phyloP scores from a whole-genome alignment of 2,113 vertebrate genomes.

The Tenebrosternarchus preto region DNA sequence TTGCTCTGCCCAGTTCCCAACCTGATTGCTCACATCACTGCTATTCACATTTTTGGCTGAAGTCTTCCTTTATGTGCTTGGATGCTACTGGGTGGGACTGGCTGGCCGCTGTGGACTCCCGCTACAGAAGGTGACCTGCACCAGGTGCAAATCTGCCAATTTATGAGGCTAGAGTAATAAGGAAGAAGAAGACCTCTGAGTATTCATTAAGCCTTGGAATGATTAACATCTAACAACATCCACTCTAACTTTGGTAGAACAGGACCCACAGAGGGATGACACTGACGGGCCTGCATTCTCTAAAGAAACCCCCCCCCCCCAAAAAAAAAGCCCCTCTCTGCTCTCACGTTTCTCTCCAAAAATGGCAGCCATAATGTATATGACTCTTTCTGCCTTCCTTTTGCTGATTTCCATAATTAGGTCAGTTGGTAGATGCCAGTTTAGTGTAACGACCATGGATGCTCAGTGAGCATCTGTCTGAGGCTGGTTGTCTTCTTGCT shows the following conservation, averaged over 20 bases:
- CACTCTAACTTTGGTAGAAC: conserved; percentile 7
- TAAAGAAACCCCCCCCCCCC: too few species aligned
- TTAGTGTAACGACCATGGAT: conserved; percentile 42
- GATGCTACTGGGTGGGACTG: conserved; percentile 9
- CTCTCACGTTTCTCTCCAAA: conserved; percentile 39
- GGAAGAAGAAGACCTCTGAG: conserved; percentile 13
- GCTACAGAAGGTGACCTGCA: conserved; percentile 24
- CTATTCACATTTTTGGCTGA: background rate
- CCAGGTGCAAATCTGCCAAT: conserved; percentile 35
- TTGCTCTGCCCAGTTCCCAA: background rate
- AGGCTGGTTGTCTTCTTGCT: conserved; percentile 43
- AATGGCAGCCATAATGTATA: conserved; percentile 26
- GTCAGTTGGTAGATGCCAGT: conserved; percentile 24
- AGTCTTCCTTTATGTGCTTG: background rate
- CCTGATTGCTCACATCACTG: background rate
- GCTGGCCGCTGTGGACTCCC: background rate
- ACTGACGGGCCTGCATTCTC: conserved; percentile 13
- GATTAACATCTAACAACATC: conserved; percentile 36
- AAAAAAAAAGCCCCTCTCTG: background rate
- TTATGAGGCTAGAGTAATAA: background rate
- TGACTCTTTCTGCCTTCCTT: background rate
- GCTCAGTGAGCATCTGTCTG: conserved; percentile 29
- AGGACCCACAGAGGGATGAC: conserved; percentile 16
- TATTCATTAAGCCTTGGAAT: conserved; percentile 33
- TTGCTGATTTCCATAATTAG: conserved; percentile 57